Evolutionary conservation across 1,140 invertebrate species (phyloP), one percentile per base, ranked within the genome.

Genomic region (Cecropterus lyciades): DNA sequence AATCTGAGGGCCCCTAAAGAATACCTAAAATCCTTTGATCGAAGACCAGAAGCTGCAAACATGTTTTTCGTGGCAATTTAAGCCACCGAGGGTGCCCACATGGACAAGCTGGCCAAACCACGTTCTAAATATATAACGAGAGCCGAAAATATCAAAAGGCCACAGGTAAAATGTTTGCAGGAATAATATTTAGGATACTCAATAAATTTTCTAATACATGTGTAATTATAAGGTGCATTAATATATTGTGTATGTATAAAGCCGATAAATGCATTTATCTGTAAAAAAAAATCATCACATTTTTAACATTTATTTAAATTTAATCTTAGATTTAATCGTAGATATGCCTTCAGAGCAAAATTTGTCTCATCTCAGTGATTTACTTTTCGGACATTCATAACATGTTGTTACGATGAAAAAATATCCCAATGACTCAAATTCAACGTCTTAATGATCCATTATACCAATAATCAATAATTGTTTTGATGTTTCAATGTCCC

Each of bases 191-290:
- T 62, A 62, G 15, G 20, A 27, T 48, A 20, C 45, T 60, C 14
- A 30, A 59, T 45, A 27, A 13, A 45, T 40, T 60, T 60, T 45
- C 14, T 60, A 33, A 45, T 30, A 45, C 46, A 60, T 60, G 27
- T 62, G 59, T 62, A 62, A n/a, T 16, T 37, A 37, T 62, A 62
- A 62, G 45, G 46, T 62, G 59, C 59, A 62, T 40, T 49, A 55
- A 8, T 40, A 40, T 13, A 40, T 40, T n/a, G n/a, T 33, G 30
- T 33, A 46, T 48, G 27, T 20, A 7, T 60, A 48, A 40, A 40
- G 24, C 46, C 45, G 8, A 51, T 49, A 40, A 24, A 33, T 16
- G 59, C 43, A 15, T 37, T 62, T 40, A 49, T 4, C n/a, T 51
- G 10, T 16, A 51, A 40, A 24, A 59, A 43, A 62, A 1, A 10